phyloP scores from a whole-genome alignment of 2,113 vertebrate genomes.

The cat (Felis catus) region F.catus_Fca126_mat1.0 CM031417.1:36332001-36332500 shows the following conservation, averaged over 20 bases:
- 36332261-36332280: not conserved
- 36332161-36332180: not conserved
- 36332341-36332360: fast-evolving
- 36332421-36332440: not conserved
- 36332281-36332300: not conserved
- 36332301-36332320: fast-evolving
- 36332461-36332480: not conserved
- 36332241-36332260: not conserved
- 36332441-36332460: not conserved
- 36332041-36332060: constrained; percentile 48
- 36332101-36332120: not conserved
- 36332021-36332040: not conserved
- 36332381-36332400: not conserved
- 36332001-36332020: not conserved
- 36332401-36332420: not conserved
- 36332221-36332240: not conserved
- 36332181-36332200: not conserved
- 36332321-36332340: fast-evolving
- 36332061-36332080: not conserved
- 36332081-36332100: constrained; percentile 50
- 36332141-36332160: not conserved
- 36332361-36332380: not conserved
- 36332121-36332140: not conserved
- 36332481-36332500: not conserved
- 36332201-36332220: not conserved